These are phyloP conservation scores for Hecatera dysodea DNA, from an alignment of 2,888 invertebrate species.

Conservation along the genomic window DNA sequence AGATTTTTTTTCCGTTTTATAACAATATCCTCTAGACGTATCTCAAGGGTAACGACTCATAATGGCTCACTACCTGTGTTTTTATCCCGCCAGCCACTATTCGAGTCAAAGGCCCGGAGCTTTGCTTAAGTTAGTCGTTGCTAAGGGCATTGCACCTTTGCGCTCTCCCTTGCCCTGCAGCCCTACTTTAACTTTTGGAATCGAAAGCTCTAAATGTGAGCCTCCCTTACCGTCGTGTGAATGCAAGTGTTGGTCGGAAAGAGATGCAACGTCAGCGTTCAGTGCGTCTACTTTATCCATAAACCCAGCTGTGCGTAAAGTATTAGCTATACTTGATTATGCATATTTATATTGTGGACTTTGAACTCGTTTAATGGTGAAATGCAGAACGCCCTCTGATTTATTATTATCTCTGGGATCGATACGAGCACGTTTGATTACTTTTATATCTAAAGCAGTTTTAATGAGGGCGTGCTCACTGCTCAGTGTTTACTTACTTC, in stretches of 20 bases:
- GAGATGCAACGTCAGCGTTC: constrained; percentile 84
- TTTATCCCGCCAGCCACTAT: constrained; percentile 81
- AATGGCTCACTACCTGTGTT: constrained; percentile 88
- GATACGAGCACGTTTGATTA: constrained; percentile 74
- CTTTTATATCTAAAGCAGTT: constrained; percentile 66
- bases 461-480: constrained; percentile 69
- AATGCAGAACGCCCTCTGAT: constrained; percentile 79
- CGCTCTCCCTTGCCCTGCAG: constrained; percentile 90
- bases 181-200: constrained; percentile 88
- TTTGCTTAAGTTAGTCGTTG: constrained; percentile 83
- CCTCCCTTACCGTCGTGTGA: constrained; percentile 81
- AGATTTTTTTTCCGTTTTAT: constrained; percentile 58
- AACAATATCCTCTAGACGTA: constrained; percentile 84
- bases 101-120: constrained; percentile 87
- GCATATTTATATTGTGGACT: constrained; percentile 87
- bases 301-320: constrained; percentile 85
- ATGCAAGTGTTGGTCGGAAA: constrained; percentile 80
- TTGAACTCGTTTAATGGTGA: constrained; percentile 88
- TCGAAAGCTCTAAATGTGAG: constrained; percentile 79
- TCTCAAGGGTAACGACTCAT: constrained; percentile 88
- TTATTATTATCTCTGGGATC: constrained; percentile 80
- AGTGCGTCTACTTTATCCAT: constrained; percentile 82
- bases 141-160: constrained; percentile 89
- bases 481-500: constrained; percentile 58
- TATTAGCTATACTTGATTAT: constrained; percentile 79